Percentiles rank a stretch among this genome's conserved stretches.
Evolutionary conservation across 2,113 vertebrate genomes (phyloP).

Genomic region (Laterallus jamaicensis): DNA sequence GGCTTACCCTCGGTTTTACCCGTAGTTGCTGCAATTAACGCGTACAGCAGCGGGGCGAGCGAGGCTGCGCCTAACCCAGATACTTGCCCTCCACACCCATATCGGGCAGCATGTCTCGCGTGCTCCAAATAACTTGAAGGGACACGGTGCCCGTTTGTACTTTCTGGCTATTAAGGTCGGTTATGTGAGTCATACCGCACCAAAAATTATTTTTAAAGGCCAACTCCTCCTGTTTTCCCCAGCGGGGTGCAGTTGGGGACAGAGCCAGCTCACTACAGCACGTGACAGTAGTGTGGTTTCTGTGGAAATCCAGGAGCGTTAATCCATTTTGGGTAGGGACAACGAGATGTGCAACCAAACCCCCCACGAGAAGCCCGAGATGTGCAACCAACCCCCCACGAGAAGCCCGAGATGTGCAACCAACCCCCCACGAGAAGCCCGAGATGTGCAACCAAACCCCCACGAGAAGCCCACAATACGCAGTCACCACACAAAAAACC

Average conservation of each 20-base stretch:
- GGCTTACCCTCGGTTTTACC: fast-evolving
- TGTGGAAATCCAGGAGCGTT: not conserved
- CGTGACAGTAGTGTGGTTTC: not conserved
- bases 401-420: not conserved
- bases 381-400: not conserved
- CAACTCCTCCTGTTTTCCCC: not conserved
- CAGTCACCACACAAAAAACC: fast-evolving
- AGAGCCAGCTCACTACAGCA: not conserved
- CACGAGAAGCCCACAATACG: fast-evolving
- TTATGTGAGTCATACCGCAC: not conserved
- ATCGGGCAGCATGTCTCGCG: not conserved
- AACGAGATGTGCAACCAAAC: not conserved
- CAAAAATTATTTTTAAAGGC: not conserved
- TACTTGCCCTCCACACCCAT: not conserved
- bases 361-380: not conserved
- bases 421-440: not conserved
- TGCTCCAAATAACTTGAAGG: not conserved
- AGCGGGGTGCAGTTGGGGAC: not conserved
- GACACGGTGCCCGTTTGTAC: not conserved
- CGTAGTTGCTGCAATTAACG: not conserved
- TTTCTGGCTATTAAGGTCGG: not conserved
- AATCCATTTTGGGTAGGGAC: not conserved
- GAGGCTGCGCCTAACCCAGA: not conserved
- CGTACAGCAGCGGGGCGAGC: not conserved
- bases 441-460: not conserved